Evolutionary conservation across 2,797 vertebrate genomes (phyloP), one percentile per base, ranked within the genome.

Genomic region (Streptopelia turtur): DNA sequence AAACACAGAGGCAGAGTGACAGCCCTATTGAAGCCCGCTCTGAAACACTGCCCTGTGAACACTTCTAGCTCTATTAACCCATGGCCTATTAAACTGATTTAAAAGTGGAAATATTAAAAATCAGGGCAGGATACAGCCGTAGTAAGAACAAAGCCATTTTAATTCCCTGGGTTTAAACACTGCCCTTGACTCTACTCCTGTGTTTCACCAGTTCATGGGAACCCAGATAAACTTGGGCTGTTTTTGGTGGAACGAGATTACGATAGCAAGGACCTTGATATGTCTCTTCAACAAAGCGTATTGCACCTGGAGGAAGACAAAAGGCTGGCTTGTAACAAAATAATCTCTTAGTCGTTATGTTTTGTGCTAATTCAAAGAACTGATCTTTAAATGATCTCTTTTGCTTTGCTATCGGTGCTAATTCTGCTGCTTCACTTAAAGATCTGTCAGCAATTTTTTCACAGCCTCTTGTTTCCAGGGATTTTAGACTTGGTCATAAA

Each of bases 161-260:
- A 68, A 80, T 50, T 83, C 90, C 57, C 39, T 1, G 2, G 0
- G 21, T 37, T 77, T 74, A 57, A 28, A 79, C 0, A 13, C 22
- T 3, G 49, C 77, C 85, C 86, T 92, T 87, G 83, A 75, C 63
- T 78, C 64, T n/a, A 60, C 81, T 64, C 64, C 47, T 61, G 76
- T 39, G 7, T 89, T 90, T 83, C 69, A 25, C 66, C 6, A 3
- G 31, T 80, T 91, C 82, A 69, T 88, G 85, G 74, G 95, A 96
- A 94, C 87, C 69, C 84, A 90, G 94, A 95, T 97, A 94, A 93
- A 96, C n/a, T 83, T n/a, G 66, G 75, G 78, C 95, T 94, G 94
- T 6, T 97, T 96, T 96, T 69, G 86, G 87, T 83, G 37, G 72
- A 49, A 33, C 15, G 7, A 91, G 83, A 94, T 93, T 93, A 94